Evolutionary conservation across 2,113 vertebrate genomes (phyloP), one percentile per base, ranked within the genome.

Genomic region (Carlito syrichta): DNA sequence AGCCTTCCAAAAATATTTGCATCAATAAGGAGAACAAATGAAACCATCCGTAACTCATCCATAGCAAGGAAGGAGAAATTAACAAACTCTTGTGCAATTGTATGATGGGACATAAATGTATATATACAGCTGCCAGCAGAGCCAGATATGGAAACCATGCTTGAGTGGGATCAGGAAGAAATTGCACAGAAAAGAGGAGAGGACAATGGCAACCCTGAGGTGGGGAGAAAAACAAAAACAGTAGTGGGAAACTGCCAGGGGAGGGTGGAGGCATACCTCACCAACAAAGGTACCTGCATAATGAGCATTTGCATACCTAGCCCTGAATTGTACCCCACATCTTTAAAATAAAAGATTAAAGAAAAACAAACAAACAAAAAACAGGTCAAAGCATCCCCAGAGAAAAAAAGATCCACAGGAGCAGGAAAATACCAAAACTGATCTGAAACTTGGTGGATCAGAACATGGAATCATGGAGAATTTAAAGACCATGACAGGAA

Each of bases 61-160:
- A 3, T 17, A 60, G 30, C 1, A 48, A 68, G 63, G 10, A 89
- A 40, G 32, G 16, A 63, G 9, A 89, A 76, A 22, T 40, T 25
- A 22, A 27, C 5, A 38, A 54, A 4, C 10, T 32, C 16, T 9
- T 45, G 0, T 54, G 13, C n/a, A 43, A 9, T 69, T 43, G 45
- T 78, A 19, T 9, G 10, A 8, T 35, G 38, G 45, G 27, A 78
- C 85, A 23, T 30, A 10, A 43, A 48, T 22, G 27, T 50, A 40
- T 30, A 20, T 19, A 8, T 20, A 22, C 23, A 16, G 38, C 32
- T 68, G 1, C 40, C 38, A 14, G 23, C 40, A 86, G 38, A 74
- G 8, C 13, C 43, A 52, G 13, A 20, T 32, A 2, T 0, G 7
- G 78, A 81, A 50, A 17, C 11, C 3, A 3, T 6, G 0, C 32